Evolutionary conservation across 2,113 vertebrate genomes (phyloP).

Genomic region (Azemiops feae): DNA sequence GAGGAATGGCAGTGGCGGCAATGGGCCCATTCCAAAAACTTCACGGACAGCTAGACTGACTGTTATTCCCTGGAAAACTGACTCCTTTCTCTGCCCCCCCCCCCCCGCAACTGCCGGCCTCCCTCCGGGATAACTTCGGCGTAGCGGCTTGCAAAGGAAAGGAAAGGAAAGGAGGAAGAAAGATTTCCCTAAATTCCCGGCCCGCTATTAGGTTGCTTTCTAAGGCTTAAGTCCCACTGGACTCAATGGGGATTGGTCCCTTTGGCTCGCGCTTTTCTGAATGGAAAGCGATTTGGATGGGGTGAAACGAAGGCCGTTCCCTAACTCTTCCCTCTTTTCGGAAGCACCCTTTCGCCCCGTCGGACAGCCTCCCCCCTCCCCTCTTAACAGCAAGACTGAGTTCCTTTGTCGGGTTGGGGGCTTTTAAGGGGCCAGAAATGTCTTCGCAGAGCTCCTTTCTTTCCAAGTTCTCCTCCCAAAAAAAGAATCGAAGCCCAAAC

Average conservation of each 20-base stretch:
- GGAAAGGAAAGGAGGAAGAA: neutral
- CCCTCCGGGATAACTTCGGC: neutral
- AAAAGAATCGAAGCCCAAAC: conserved; percentile 80
- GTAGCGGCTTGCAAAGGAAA: neutral
- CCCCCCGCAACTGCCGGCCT: neutral
- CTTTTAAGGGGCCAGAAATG: neutral
- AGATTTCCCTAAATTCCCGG: neutral
- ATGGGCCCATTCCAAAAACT: conserved; percentile 4
- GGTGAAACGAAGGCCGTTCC: neutral
- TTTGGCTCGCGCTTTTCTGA: neutral
- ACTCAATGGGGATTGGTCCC: neutral
- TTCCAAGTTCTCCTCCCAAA: conserved; percentile 69
- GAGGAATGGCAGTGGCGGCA: neutral
- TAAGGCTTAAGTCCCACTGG: neutral
- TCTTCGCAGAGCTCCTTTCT: neutral
- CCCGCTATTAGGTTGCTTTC: neutral
- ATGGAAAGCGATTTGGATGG: neutral
- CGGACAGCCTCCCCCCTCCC: neutral
- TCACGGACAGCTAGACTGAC: no score
- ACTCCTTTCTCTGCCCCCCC: neutral
- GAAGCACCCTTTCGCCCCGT: neutral
- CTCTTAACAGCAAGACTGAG: no score
- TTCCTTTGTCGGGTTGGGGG: neutral
- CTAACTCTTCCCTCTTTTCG: neutral
- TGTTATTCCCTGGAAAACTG: conserved; percentile 42